Base-by-base conservation (phyloP, 35 echinoderm and acorn worm species). In the Ptychodera flava region DNA sequence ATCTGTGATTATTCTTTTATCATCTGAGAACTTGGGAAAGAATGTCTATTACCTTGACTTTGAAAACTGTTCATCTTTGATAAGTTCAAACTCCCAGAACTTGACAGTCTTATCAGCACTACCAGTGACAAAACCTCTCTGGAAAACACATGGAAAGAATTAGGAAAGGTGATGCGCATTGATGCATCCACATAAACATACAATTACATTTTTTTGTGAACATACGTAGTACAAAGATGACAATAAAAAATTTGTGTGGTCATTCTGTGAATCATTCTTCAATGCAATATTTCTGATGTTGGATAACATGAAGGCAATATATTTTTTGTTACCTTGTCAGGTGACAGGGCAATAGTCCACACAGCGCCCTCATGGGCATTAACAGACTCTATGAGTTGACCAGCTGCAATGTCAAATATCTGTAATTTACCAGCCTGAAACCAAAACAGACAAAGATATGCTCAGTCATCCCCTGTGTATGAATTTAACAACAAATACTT, bases 11-110 rank as follows among this genome's bases (percentile, higher is more conserved):
- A n/a, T n/a, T n/a, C n/a, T n/a, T n/a, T n/a, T n/a, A n/a, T n/a
- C n/a, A n/a, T n/a, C n/a, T n/a, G n/a, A n/a, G n/a, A n/a, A n/a
- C n/a, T n/a, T 64, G 45, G 22, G 45, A 64, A 64, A 22, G 45
- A 22, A 12, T 64, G 45, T 64, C 45, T n/a, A n/a, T 53, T 86
- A 91, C 89, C 85, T 79, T 6, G 84, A 82, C 34, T 86, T 30
- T 79, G 89, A 81, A 32, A 78, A n/a, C 28, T 97, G 85, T 27
- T 90, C 84, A 30, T 89, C 87, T 29, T 76, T 80, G 1, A 94
- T 85, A 38, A 97, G 87, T 83, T 97, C 95, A 94, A 97, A 97
- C 27, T 97, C 92, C 95, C 95, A 97, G 82, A 97, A 97, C 35
- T 97, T 97, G 14, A 97, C 35, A 15, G 93, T 91, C 76, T 97